These are phyloP conservation scores for Dichetophora obliterata DNA, from an alignment of 2,888 invertebrate genomes.

Conservation along the genomic window DNA sequence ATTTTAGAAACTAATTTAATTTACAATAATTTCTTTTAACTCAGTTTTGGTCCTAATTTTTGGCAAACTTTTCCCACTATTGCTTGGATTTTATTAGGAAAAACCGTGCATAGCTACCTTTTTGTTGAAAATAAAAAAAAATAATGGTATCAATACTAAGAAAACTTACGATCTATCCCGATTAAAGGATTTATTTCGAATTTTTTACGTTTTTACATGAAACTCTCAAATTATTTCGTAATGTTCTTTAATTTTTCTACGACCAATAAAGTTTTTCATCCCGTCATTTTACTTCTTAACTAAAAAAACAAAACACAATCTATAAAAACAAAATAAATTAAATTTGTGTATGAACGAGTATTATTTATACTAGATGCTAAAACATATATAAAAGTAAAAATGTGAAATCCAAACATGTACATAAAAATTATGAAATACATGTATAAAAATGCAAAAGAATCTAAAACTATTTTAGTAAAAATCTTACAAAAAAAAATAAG, in stretches of 20 bases:
- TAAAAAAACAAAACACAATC: neutral
- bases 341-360: slow-evolving; percentile 1
- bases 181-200: no score
- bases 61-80: no score
- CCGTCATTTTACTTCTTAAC: neutral
- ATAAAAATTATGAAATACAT: slow-evolving; percentile 35
- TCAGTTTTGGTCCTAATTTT: no score
- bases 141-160: no score
- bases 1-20: no score
- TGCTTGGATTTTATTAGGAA: no score
- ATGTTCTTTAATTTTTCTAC: neutral
- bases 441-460: slow-evolving; percentile 26
- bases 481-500: neutral
- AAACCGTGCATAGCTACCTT: no score
- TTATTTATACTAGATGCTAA: neutral
- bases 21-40: no score
- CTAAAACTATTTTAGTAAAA: slow-evolving; percentile 33
- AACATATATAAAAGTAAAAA: neutral
- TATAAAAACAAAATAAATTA: neutral
- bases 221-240: no score
- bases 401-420: slow-evolving; percentile 37
- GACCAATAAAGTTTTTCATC: slow-evolving; percentile 13
- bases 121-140: no score
- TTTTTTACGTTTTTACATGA: no score
- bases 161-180: no score